A percentile compares a stretch with the other conserved stretches of the same genome.
Conservation (phyloP, 2,797 vertebrate species). For the Lithobates pipiens region DNA sequence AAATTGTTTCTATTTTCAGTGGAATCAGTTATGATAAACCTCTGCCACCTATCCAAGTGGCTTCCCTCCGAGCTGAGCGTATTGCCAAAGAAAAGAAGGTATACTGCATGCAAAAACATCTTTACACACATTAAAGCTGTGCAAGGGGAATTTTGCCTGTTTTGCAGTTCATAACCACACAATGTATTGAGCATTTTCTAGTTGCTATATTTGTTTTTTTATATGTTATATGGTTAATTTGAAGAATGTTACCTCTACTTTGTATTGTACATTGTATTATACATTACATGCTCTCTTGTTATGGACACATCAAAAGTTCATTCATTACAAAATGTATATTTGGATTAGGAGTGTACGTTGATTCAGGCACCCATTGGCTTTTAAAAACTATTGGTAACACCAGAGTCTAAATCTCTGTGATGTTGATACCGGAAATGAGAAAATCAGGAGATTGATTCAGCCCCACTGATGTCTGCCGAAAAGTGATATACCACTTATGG, state of each 20-base stretch:
- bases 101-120: background rate
- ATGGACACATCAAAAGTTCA: no score
- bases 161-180: no score
- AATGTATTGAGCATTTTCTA: background rate
- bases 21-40: constrained; percentile 95
- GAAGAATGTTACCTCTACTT: background rate
- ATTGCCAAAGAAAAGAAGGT: constrained; percentile 97
- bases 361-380: no score
- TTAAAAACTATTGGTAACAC: no score
- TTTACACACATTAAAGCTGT: no score
- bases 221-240: no score
- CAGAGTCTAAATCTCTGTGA: no score
- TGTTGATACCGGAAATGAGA: background rate
- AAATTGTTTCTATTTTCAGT: constrained; percentile 65
- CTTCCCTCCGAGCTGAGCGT: constrained; percentile 90
- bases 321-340: no score
- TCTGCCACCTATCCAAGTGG: constrained; percentile 90
- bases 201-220: background rate
- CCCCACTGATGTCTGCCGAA: background rate
- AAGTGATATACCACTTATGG: background rate
- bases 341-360: no score
- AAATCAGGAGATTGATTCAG: background rate
- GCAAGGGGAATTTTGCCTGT: no score
- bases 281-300: background rate
- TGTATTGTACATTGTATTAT: no score